Percentiles rank a stretch among this genome's conserved stretches.
These are phyloP conservation scores for Leucopsar rothschildi DNA, from an alignment of 2,113 vertebrate genomes.

Conservation along the genomic window DNA sequence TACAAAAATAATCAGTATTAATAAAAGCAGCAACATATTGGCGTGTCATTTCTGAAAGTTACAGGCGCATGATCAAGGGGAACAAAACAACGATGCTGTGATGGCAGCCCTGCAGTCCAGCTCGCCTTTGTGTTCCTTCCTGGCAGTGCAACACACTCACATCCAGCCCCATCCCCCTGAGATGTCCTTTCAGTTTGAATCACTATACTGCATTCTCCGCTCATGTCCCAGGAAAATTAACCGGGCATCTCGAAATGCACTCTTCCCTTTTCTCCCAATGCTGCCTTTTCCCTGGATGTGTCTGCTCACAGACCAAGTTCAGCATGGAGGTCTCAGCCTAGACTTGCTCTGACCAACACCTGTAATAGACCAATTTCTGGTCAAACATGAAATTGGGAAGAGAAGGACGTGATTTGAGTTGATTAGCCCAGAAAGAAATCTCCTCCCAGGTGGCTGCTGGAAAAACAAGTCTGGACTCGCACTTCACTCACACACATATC, in stretches of 20 bases:
- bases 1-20: neutral
- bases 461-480: neutral
- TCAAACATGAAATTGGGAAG: neutral
- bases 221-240: neutral
- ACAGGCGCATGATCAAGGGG: neutral
- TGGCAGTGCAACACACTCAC: accelerated
- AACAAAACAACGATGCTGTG: neutral
- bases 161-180: neutral
- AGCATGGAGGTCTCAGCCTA: neutral
- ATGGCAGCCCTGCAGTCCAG: neutral
- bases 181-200: neutral
- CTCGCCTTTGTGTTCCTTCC: neutral
- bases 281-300: neutral
- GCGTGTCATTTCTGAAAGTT: neutral
- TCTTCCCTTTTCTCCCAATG: neutral
- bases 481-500: neutral
- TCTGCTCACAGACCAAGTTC: neutral
- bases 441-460: neutral
- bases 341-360: neutral
- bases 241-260: accelerated
- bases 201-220: neutral
- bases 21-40: neutral
- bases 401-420: neutral
- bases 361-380: neutral
- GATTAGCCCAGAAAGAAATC: neutral